These are phyloP conservation scores for Microchirus variegatus DNA, from an alignment of 2,797 vertebrate genomes.

Conservation along the genomic window DNA sequence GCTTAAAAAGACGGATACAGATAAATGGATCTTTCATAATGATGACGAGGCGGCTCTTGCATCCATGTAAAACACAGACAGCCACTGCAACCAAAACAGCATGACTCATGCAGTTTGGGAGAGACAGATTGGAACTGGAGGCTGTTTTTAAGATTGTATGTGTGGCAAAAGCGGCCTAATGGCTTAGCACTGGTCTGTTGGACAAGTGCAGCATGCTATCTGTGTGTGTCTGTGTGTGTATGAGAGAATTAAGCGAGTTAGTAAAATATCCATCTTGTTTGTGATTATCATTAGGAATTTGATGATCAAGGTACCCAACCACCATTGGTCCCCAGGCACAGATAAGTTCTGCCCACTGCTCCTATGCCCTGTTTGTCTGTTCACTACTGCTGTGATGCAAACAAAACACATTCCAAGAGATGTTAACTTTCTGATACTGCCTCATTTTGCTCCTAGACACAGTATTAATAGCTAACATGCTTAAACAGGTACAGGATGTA, in stretches of 20 bases:
- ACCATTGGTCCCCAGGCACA: too few relatives aligned
- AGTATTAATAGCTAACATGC: too few relatives aligned
- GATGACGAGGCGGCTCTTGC: slow-evolving; percentile 52
- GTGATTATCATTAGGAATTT: slow-evolving; percentile 23
- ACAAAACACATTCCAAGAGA: too few relatives aligned
- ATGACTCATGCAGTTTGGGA: slow-evolving; percentile 61
- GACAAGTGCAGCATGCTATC: slow-evolving; percentile 66
- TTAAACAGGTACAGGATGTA: too few relatives aligned
- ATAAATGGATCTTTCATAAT: slow-evolving; percentile 27
- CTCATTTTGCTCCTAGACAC: too few relatives aligned
- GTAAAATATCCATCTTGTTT: slow-evolving; percentile 14
- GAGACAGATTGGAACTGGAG: slow-evolving; percentile 53
- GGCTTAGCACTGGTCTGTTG: slow-evolving; percentile 62
- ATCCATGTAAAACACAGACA: slow-evolving; percentile 59
- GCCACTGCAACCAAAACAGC: slow-evolving; percentile 52
- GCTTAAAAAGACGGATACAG: slow-evolving; percentile 13
- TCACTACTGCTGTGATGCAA: too few relatives aligned
- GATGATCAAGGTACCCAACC: slow-evolving; percentile 1
- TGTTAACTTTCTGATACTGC: too few relatives aligned
- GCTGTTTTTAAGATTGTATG: slow-evolving; percentile 73
- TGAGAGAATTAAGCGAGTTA: not conserved
- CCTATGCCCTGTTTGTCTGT: too few relatives aligned
- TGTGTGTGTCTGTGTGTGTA: slow-evolving; percentile 1
- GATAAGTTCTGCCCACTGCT: not conserved
- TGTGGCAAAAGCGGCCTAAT: slow-evolving; percentile 67